phyloP scores from a whole-genome alignment of 2,113 vertebrate genomes.

The Ancistrus triradiatus region DNA sequence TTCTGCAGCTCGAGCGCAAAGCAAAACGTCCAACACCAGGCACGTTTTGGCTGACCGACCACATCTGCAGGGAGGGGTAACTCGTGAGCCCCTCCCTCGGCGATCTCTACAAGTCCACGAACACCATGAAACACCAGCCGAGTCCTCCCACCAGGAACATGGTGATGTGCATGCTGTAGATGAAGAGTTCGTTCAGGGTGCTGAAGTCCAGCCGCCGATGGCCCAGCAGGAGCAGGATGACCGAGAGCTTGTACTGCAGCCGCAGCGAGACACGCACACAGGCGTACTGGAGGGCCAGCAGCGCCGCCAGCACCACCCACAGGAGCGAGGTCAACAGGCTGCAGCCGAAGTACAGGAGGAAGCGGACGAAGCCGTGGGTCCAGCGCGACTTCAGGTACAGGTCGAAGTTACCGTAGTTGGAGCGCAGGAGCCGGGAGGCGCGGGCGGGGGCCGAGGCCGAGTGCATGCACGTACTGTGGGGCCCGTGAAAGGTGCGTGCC shows the following conservation, averaged over 20 bases:
- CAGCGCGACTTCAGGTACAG: constrained; percentile 90
- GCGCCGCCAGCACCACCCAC: constrained; percentile 85
- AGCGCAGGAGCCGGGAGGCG: constrained; percentile 81
- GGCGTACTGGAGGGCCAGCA: constrained; percentile 91
- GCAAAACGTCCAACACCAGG: neutral
- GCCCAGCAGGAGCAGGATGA: constrained; percentile 86
- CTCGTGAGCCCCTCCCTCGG: no score
- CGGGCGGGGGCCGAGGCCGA: constrained; percentile 87
- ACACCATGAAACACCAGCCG: constrained; percentile 98
- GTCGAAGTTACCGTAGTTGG: constrained; percentile 96
- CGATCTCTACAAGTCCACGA: constrained; percentile 97
- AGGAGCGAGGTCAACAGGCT: constrained; percentile 92
- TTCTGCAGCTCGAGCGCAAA: no score
- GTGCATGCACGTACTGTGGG: constrained; percentile 95
- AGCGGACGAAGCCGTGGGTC: constrained; percentile 93
- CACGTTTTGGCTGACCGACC: neutral
- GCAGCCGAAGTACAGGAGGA: constrained; percentile 95
- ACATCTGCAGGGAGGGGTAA: no score
- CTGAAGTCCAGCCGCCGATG: constrained; percentile 88
- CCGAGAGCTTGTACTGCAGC: constrained; percentile 93
- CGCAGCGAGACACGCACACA: constrained; percentile 85
- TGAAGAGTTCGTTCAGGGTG: constrained; percentile 87
- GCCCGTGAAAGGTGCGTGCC: constrained; percentile 95
- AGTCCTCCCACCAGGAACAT: constrained; percentile 95
- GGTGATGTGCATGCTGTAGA: constrained; percentile 92